Base-by-base conservation (phyloP, 2,113 vertebrate species). In the Motacilla alba region DNA sequence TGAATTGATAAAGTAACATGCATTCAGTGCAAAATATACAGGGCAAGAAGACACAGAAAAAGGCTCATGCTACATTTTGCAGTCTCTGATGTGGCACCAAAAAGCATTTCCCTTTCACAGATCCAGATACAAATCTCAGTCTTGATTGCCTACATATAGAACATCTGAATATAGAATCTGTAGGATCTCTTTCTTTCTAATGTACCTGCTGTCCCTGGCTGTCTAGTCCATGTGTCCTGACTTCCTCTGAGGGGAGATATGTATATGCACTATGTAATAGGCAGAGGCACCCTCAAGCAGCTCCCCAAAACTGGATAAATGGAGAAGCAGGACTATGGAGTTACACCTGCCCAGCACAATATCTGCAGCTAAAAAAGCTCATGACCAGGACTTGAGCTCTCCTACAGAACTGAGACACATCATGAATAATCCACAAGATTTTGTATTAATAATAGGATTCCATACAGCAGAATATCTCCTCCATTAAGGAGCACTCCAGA, bases 191-290 rank as follows among this genome's bases (percentile, higher is more conserved):
- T 21, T 15, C 6, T 58, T 80, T 62, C 16, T 46, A 74, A 80
- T 31, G 17, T 72, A 11, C 21, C n/a, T 90, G 56, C 44, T 73
- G 9, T 27, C 6, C 18, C 30, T 47, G 16, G 3, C 7, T 7
- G 33, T 53, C 23, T 30, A 5, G 2, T 37, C 13, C 0, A 0
- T 19, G 8, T 31, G 13, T 6, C 23, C 37, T 41, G 8, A 9
- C 31, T 69, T 77, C 22, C 26, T 24, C 20, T 47, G 11, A 22
- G 17, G 5, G 20, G 2, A 87, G 14, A 58, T 22, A 43, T 1
- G n/a, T 1, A 5, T 2, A 31, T 12, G 27, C 4, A 2, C 44
- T 44, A 1, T 5, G 17, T 19, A 62, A 90, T 79, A 39, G 26
- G 31, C 3, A 83, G 10, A 79, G 6, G 4, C 21, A 22, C 33